Percentiles rank a stretch among this genome's conserved stretches.
phyloP scores from a whole-genome alignment of 2,797 vertebrate species.

The Semotilus atromaculatus region DNA sequence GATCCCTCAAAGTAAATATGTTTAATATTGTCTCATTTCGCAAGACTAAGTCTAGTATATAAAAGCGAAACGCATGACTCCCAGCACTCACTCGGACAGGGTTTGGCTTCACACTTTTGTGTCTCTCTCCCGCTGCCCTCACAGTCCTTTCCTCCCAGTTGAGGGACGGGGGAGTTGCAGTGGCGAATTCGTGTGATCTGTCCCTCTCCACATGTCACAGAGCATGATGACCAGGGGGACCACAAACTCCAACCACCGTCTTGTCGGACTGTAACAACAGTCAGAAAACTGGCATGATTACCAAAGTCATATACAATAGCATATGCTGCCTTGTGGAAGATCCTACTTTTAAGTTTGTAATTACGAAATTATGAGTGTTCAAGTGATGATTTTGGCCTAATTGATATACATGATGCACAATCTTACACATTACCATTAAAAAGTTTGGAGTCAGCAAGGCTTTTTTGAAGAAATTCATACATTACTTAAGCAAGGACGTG shows the following conservation, averaged over 20 bases:
- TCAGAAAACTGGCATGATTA: neutral
- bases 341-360: neutral
- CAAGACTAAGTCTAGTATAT: neutral
- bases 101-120: conserved; percentile 85
- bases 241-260: conserved; percentile 98
- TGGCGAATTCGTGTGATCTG: conserved; percentile 95
- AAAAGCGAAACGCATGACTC: conserved; percentile 40
- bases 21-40: neutral
- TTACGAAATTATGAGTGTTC: neutral
- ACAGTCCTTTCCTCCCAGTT: conserved; percentile 92
- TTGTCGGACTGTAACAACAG: conserved; percentile 83
- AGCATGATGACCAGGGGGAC: conserved; percentile 98
- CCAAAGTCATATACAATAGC: neutral
- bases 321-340: neutral
- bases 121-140: conserved; percentile 92
- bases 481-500: neutral
- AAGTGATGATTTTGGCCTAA: neutral
- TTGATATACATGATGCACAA: neutral
- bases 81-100: conserved; percentile 86
- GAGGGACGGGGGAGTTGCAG: conserved; percentile 94
- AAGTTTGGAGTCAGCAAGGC: neutral
- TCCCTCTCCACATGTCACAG: conserved; percentile 91
- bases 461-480: too few relatives aligned
- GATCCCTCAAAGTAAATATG: neutral
- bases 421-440: neutral